Percentiles rank a stretch among this genome's conserved stretches.
Evolutionary conservation across 2,888 invertebrate species (phyloP).

Genomic region (Sinhomidia bicolor): DNA sequence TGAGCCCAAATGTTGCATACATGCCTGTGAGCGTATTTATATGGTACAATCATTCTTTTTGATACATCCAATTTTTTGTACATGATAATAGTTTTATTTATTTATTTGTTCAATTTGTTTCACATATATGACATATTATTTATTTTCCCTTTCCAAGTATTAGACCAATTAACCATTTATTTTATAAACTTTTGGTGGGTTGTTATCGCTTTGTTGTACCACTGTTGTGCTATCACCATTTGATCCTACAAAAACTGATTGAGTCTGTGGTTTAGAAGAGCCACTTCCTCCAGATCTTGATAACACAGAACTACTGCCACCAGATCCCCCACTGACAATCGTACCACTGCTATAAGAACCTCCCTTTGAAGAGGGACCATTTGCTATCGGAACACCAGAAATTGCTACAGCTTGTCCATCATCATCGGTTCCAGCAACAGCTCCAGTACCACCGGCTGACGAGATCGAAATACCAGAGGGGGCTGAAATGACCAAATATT

Average conservation of each 20-base stretch:
- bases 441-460: not conserved
- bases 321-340: not conserved
- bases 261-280: not conserved
- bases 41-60: too few species aligned
- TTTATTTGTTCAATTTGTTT: not conserved
- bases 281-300: slow-evolving; percentile 20
- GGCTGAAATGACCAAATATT: not conserved
- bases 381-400: not conserved
- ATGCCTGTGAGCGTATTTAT: too few species aligned
- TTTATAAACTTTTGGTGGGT: slow-evolving; percentile 55
- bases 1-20: too few species aligned
- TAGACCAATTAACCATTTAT: slow-evolving; percentile 13
- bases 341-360: not conserved
- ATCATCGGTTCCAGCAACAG: not conserved
- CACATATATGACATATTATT: not conserved
- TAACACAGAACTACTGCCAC: not conserved
- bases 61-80: too few species aligned
- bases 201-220: slow-evolving; percentile 38
- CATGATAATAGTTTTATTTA: too few species aligned
- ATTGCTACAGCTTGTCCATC: not conserved
- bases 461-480: not conserved
- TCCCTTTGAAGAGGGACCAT: not conserved
- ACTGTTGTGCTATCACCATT: slow-evolving; percentile 48
- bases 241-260: slow-evolving; percentile 25
- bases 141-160: not conserved